Percentiles rank a stretch among this genome's conserved stretches.
Evolutionary conservation across 2,888 invertebrate genomes (phyloP).

Genomic region (Pyrocoelia pectoralis): DNA sequence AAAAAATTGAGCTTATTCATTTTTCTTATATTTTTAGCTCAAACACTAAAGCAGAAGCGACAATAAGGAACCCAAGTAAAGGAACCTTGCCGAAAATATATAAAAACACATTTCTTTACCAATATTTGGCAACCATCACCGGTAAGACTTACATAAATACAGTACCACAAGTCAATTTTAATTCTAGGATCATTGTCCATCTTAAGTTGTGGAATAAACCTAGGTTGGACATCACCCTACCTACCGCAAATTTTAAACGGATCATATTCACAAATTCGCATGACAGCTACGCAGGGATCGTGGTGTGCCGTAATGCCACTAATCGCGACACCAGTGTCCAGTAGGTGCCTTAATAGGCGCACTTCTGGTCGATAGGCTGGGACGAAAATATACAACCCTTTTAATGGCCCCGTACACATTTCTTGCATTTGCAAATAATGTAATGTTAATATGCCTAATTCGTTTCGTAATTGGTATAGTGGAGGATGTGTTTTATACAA

Average conservation of each 20-base stretch:
- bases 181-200: constrained; percentile 50
- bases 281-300: constrained; percentile 63
- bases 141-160: neutral
- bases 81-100: no score
- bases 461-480: constrained; percentile 63
- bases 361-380: constrained; percentile 69
- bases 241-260: constrained; percentile 60
- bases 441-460: constrained; percentile 63
- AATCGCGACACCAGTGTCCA: constrained; percentile 68
- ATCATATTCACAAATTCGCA: constrained; percentile 61
- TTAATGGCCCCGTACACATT: constrained; percentile 58
- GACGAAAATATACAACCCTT: constrained; percentile 62
- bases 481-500: constrained; percentile 55
- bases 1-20: no score
- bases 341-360: constrained; percentile 70
- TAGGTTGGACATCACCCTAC: constrained; percentile 69
- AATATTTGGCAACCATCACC: constrained; percentile 1
- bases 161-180: neutral
- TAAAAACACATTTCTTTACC: neutral
- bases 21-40: no score
- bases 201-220: constrained; percentile 51
- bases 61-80: no score
- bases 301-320: constrained; percentile 73
- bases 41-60: no score
- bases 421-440: constrained; percentile 66